Conservation (phyloP, 1,140 invertebrate genomes). For the Drosophila watanabei region DNA sequence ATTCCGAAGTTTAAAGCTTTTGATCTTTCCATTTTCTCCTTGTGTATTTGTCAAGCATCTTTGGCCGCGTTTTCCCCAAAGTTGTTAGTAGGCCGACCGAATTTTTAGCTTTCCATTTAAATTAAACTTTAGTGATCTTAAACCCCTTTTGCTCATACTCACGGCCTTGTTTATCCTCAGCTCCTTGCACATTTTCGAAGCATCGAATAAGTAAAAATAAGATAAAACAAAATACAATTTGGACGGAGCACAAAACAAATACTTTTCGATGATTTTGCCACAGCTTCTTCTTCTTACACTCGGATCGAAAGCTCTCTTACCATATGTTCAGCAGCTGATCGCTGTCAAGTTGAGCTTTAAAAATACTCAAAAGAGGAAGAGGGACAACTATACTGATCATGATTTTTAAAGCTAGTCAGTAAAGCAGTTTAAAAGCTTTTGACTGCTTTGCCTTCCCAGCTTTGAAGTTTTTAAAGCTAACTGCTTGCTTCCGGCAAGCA, state of each 20-base stretch:
- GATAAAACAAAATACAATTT: constrained; percentile 5
- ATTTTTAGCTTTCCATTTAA: background rate
- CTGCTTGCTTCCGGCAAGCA: background rate
- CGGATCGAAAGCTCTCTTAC: constrained; percentile 24
- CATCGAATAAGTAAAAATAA: constrained; percentile 8
- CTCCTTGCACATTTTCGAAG: background rate
- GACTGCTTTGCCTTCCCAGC: background rate
- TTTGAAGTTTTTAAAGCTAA: background rate
- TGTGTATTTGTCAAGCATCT: background rate
- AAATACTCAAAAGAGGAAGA: constrained; percentile 4
- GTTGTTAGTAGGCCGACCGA: background rate
- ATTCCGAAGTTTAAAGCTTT: background rate
- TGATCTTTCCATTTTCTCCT: background rate
- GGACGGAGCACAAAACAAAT: constrained; percentile 22
- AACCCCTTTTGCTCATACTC: background rate
- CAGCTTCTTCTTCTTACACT: constrained; percentile 13
- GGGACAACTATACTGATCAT: constrained; percentile 6
- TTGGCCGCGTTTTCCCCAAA: constrained; percentile 10
- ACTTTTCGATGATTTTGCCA: constrained; percentile 5
- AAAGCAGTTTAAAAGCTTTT: constrained; percentile 8
- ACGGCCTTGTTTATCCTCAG: constrained; percentile 11
- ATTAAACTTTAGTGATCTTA: too few species aligned
- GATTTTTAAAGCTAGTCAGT: background rate
- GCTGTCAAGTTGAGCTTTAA: constrained; percentile 35
- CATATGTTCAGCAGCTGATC: constrained; percentile 35